Percentiles rank a stretch among this genome's conserved stretches.
phyloP scores from a whole-genome alignment of 2,888 invertebrate species.

The Cerastoderma edule region DNA sequence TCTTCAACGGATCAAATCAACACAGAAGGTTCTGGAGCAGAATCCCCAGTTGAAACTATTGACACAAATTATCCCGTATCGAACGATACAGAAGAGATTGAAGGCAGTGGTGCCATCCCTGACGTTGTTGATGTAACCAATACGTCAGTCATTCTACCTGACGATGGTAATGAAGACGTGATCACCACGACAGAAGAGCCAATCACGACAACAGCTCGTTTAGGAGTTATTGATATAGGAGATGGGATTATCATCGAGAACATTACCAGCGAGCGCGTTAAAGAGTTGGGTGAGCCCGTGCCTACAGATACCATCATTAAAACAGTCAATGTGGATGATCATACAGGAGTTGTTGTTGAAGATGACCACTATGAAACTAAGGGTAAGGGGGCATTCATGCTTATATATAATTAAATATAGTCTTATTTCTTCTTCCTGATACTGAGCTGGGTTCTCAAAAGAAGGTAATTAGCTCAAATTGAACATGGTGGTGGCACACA shows the following conservation, averaged over 20 bases:
- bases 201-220: conserved; percentile 8
- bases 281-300: not conserved
- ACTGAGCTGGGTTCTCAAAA: no score
- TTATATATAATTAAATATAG: no score
- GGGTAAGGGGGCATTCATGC: no score
- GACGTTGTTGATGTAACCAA: not conserved
- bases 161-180: conserved; percentile 4
- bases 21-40: conserved; percentile 18
- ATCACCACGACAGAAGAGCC: not conserved
- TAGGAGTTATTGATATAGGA: conserved; percentile 20
- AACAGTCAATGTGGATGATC: not conserved
- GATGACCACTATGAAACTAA: no score
- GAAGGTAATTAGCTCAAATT: no score
- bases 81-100: conserved; percentile 16
- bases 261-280: not conserved
- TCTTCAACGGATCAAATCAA: no score
- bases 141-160: conserved; percentile 11
- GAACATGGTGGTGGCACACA: no score
- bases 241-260: conserved; percentile 16
- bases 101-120: conserved; percentile 5
- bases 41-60: not conserved
- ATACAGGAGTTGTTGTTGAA: conserved; percentile 1
- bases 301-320: not conserved
- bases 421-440: no score
- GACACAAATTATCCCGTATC: conserved; percentile 9